A percentile compares a stretch with the other conserved stretches of the same genome.
phyloP scores from a whole-genome alignment of 2,797 vertebrate species.

The Channa striata region DNA sequence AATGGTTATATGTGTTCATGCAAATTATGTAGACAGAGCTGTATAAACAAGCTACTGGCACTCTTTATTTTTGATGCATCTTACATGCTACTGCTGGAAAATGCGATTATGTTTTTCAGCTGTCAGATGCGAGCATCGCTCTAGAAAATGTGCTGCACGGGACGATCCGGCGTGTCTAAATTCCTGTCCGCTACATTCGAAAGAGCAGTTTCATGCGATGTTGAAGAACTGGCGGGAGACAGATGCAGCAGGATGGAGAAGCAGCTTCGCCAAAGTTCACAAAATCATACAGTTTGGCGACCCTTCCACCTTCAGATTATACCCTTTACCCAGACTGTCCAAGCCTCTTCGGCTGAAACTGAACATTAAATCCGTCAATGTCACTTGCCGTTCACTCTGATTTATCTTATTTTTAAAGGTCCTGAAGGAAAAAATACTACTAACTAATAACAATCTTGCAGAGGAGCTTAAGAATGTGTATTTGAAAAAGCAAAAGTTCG shows the following conservation, averaged over 20 bases:
- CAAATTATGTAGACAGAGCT: neutral
- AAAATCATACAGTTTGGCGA: slow-evolving; percentile 38
- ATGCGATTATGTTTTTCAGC: neutral
- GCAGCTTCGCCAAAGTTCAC: neutral
- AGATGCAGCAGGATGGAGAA: neutral
- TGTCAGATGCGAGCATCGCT: neutral
- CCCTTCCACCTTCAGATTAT: slow-evolving; percentile 19
- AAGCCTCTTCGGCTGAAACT: slow-evolving; percentile 27
- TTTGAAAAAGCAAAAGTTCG: slow-evolving; percentile 1
- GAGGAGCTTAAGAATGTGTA: neutral
- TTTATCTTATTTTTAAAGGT: slow-evolving; percentile 30
- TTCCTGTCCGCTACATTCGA: neutral
- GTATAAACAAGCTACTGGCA: neutral
- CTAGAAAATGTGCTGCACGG: neutral
- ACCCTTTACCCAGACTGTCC: slow-evolving; percentile 14
- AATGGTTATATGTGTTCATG: neutral
- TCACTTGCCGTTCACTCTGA: slow-evolving; percentile 28
- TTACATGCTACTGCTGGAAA: neutral
- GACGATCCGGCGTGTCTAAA: neutral
- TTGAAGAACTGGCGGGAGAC: neutral
- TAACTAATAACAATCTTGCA: slow-evolving; percentile 16
- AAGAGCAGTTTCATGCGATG: slow-evolving; percentile 6
- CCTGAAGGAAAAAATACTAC: slow-evolving; percentile 11
- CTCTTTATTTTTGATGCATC: neutral
- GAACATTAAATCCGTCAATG: slow-evolving; percentile 8